A percentile compares a stretch with the other conserved stretches of the same genome.
phyloP scores from a whole-genome alignment of 2,888 invertebrate genomes.

The Amphipyra tragopoginis region DNA sequence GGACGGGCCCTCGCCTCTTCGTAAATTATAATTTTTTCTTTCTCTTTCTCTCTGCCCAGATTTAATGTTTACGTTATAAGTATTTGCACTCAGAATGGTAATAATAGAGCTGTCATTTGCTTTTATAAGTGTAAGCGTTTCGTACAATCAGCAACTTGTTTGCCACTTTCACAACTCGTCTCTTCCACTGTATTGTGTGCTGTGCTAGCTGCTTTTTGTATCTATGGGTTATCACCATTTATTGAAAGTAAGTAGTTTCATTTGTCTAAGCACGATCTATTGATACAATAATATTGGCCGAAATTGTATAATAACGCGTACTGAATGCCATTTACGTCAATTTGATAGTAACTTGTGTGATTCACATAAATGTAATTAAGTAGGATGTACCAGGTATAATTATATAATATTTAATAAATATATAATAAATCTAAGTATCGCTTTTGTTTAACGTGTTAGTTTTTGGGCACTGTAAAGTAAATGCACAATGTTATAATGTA shows the following conservation, averaged over 20 bases:
- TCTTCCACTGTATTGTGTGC: slow-evolving; percentile 90
- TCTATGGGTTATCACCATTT: slow-evolving; percentile 88
- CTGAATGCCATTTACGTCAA: slow-evolving; percentile 52
- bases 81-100: slow-evolving; percentile 87
- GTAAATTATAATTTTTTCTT: slow-evolving; percentile 61
- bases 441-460: slow-evolving; percentile 73
- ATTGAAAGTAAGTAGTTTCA: slow-evolving; percentile 83
- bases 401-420: slow-evolving; percentile 21
- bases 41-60: slow-evolving; percentile 85
- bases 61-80: slow-evolving; percentile 78
- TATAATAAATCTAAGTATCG: slow-evolving; percentile 57
- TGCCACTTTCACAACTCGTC: slow-evolving; percentile 88
- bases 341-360: slow-evolving; percentile 50
- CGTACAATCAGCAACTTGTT: slow-evolving; percentile 87
- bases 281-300: slow-evolving; percentile 67
- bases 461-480: slow-evolving; percentile 84
- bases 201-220: slow-evolving; percentile 90
- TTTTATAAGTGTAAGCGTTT: slow-evolving; percentile 89
- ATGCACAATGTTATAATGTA: slow-evolving; percentile 76
- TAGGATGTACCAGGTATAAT: slow-evolving; percentile 47
- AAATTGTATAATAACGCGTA: slow-evolving; percentile 53
- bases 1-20: slow-evolving; percentile 60
- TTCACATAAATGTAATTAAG: slow-evolving; percentile 50
- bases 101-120: slow-evolving; percentile 90
- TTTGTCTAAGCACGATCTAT: slow-evolving; percentile 83